These are phyloP conservation scores for Crotalus helleri DNA, from an alignment of 2,113 vertebrate species.

Conservation along the genomic window DNA sequence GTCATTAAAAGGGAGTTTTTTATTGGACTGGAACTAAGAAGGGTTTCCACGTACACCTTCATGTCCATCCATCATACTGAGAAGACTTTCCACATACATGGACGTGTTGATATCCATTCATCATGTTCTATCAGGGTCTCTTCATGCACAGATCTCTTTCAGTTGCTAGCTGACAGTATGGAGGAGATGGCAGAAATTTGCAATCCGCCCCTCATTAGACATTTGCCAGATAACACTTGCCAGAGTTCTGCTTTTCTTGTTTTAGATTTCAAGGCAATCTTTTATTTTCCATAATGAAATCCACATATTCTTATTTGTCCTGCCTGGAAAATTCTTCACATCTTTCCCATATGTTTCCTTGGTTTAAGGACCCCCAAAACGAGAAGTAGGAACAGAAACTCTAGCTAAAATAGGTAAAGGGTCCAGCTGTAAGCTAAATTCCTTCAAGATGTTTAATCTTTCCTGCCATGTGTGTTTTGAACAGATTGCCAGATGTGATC, in stretches of 20 bases:
- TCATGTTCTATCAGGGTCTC: background rate
- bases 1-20: too few relatives aligned
- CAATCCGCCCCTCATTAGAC: background rate
- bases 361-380: too few relatives aligned
- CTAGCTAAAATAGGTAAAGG: background rate
- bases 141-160: background rate
- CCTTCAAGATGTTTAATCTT: background rate
- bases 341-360: background rate
- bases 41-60: background rate
- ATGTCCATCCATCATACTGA: background rate
- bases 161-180: background rate
- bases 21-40: background rate
- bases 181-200: background rate
- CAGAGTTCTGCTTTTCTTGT: background rate
- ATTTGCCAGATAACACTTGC: background rate
- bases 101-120: background rate
- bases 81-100: background rate
- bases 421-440: background rate
- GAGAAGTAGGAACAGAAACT: background rate
- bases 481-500: background rate
- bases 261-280: background rate
- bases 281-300: background rate
- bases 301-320: background rate
- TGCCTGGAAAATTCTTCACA: background rate
- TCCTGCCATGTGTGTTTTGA: background rate